Evolutionary conservation across 2,888 invertebrate genomes (phyloP).

Genomic region (Caenorhabditis sp.): DNA sequence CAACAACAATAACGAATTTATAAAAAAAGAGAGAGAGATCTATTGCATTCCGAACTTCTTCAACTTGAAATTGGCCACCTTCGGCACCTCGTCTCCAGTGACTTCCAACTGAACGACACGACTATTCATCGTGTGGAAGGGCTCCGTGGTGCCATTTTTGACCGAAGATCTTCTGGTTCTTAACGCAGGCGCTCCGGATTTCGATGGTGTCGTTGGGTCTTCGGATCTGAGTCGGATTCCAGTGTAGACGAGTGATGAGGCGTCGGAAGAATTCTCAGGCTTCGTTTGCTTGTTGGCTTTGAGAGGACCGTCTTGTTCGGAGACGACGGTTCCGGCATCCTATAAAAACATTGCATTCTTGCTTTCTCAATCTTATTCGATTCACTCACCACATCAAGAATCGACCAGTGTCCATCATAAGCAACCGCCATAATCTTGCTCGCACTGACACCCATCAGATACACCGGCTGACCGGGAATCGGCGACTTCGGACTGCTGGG

Average conservation of each 20-base stretch:
- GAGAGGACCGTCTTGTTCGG: slow-evolving; percentile 34
- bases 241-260: neutral
- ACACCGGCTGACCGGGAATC: slow-evolving; percentile 44
- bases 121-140: slow-evolving; percentile 6
- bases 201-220: neutral
- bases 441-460: neutral
- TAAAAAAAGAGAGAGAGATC: neutral
- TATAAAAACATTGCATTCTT: slow-evolving; percentile 4
- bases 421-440: slow-evolving; percentile 51
- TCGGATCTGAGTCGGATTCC: slow-evolving; percentile 26
- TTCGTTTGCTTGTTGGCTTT: slow-evolving; percentile 41
- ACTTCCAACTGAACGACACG: slow-evolving; percentile 41
- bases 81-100: slow-evolving; percentile 44
- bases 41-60: slow-evolving; percentile 69
- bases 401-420: slow-evolving; percentile 64
- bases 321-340: slow-evolving; percentile 24
- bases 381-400: slow-evolving; percentile 62
- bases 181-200: neutral
- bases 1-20: slow-evolving; percentile 33
- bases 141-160: slow-evolving; percentile 19
- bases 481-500: slow-evolving; percentile 42
- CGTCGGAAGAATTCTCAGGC: neutral
- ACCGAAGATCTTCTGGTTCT: slow-evolving; percentile 16
- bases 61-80: slow-evolving; percentile 64
- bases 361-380: neutral